Evolutionary conservation across 2,113 vertebrate species (phyloP).

Genomic region (Synchiropus splendidus): DNA sequence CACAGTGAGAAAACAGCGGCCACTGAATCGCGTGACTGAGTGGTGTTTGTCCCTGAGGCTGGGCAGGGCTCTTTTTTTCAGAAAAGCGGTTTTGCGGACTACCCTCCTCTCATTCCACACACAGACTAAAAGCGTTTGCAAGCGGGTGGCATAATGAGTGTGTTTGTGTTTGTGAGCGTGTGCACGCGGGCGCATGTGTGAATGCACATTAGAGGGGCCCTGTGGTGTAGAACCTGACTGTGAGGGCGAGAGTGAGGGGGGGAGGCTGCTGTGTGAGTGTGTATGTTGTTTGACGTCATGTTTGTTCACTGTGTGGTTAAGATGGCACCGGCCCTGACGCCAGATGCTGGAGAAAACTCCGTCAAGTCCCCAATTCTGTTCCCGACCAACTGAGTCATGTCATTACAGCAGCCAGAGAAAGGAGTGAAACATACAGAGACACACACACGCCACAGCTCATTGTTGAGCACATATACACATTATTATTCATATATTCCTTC

Average conservation of each 20-base stretch:
- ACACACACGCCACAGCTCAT: constrained; percentile 5
- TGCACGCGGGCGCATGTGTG: constrained; percentile 28
- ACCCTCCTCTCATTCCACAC: constrained; percentile 62
- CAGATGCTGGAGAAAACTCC: constrained; percentile 52
- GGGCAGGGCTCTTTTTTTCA: constrained; percentile 54
- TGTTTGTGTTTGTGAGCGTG: constrained; percentile 36
- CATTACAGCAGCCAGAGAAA: constrained; percentile 42
- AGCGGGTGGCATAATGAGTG: constrained; percentile 61
- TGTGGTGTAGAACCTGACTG: constrained; percentile 37
- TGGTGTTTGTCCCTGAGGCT: constrained; percentile 59
- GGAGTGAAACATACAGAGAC: constrained; percentile 5
- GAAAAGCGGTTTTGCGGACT: constrained; percentile 60
- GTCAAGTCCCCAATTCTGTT: constrained; percentile 42
- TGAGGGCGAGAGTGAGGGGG: constrained; percentile 16
- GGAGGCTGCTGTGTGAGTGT: constrained; percentile 2
- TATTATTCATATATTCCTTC: constrained; percentile 40
- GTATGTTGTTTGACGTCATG: constrained; percentile 53
- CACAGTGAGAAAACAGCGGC: constrained; percentile 39
- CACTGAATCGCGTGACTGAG: constrained; percentile 59
- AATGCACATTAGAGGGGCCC: constrained; percentile 40
- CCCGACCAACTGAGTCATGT: constrained; percentile 48
- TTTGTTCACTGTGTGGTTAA: constrained; percentile 54
- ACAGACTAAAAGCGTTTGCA: constrained; percentile 57
- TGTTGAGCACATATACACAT: constrained; percentile 37
- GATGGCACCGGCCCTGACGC: constrained; percentile 61